These are phyloP conservation scores for Lasioglossum malachurum DNA, from an alignment of 2,888 invertebrate genomes.

Conservation along the genomic window DNA sequence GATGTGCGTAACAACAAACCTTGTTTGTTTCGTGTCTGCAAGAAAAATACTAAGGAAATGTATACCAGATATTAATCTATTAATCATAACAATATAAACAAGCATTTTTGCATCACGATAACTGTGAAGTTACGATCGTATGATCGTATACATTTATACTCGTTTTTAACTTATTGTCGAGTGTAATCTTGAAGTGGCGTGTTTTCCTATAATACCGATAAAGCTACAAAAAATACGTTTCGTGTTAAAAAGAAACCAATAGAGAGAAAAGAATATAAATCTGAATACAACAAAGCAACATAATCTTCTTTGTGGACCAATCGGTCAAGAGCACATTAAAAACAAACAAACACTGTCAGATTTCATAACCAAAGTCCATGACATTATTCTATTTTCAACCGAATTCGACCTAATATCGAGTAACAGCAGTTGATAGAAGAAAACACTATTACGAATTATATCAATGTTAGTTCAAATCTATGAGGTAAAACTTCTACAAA, in stretches of 20 bases:
- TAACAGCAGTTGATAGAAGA: neutral
- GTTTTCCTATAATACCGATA: neutral
- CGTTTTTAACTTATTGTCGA: neutral
- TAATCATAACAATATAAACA: conserved; percentile 1
- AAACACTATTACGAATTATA: neutral
- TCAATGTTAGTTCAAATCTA: neutral
- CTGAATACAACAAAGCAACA: neutral
- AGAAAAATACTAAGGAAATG: conserved; percentile 77
- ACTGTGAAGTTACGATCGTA: too few relatives aligned
- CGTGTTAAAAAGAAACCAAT: neutral
- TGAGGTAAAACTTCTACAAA: conserved; percentile 57
- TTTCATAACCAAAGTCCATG: conserved; percentile 51
- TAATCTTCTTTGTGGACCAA: neutral
- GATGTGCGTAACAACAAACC: conserved; percentile 97
- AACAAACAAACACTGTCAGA: conserved; percentile 61
- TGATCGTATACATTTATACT: neutral
- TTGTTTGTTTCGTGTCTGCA: conserved; percentile 90
- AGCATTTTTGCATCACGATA: neutral
- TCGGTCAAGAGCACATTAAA: conserved; percentile 2
- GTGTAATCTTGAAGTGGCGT: neutral
- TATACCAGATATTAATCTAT: conserved; percentile 31
- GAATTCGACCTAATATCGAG: neutral
- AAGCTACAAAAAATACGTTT: neutral
- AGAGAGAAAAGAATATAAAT: neutral
- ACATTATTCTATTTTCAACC: conserved; percentile 18